phyloP scores from a whole-genome alignment of 2,113 vertebrate genomes.

The Tinamus guttatus region DNA sequence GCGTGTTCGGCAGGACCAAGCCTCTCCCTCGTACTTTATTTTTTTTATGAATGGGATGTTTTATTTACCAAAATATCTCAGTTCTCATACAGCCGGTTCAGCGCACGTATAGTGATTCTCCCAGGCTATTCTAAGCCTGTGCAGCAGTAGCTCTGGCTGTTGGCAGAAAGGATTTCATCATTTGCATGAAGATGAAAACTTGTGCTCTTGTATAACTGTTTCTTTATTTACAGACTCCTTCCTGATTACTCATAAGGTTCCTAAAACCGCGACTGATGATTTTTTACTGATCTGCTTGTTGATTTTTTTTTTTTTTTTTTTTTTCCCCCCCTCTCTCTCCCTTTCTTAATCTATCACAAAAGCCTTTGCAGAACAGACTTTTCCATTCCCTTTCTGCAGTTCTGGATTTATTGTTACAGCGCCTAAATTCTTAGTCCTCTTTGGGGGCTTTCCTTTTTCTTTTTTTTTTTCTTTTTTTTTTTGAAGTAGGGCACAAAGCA shows the following conservation, averaged over 20 bases:
- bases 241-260: slow-evolving; percentile 50
- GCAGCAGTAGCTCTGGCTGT: not conserved
- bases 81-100: not conserved
- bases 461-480: slow-evolving; percentile 13
- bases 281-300: slow-evolving; percentile 10
- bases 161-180: slow-evolving; percentile 6
- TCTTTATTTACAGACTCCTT: slow-evolving; percentile 45
- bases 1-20: not conserved
- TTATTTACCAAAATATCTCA: not conserved
- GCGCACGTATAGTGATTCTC: not conserved
- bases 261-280: not conserved
- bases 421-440: fast-evolving
- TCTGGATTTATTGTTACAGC: slow-evolving; percentile 25
- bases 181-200: slow-evolving; percentile 26
- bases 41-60: not conserved
- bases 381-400: slow-evolving; percentile 38
- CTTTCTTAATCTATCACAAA: not conserved
- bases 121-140: not conserved
- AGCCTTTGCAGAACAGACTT: not conserved
- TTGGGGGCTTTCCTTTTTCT: slow-evolving; percentile 26
- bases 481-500: not conserved
- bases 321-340: not conserved
- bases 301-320: slow-evolving; percentile 17
- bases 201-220: not conserved
- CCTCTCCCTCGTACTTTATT: not conserved